Base-by-base conservation (phyloP, 2,797 vertebrate genomes). In the Lagorchestes hirsutus region DNA sequence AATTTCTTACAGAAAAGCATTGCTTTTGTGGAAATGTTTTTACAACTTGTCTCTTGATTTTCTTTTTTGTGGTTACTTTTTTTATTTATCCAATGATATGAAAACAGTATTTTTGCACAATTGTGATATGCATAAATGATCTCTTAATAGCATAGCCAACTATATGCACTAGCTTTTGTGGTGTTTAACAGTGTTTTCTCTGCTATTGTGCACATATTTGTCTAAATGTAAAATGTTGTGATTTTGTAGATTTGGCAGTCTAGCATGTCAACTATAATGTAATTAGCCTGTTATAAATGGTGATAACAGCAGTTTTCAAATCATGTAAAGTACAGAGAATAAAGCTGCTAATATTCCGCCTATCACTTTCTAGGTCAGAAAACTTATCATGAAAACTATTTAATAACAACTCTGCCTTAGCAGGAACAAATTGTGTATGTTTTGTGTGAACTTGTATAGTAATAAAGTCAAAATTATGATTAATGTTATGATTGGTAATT, bases 381-480 rank as follows among this genome's bases (percentile, higher is more conserved):
- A 91, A 55, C 95, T 96, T 98, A 91, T 96, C 95, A 4, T 50
- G 91, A 97, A 96, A 97, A 97, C 93, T 55, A 24, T 96, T 95
- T 95, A 95, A 92, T 18, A 74, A 96, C 96, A 98, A 97, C 93
- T 97, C 27, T 97, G 96, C 97, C 97, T 98, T 97, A 97, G 98
- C 98, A 90, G 96, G 98, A 98, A 97, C 95, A 94, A 92, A 58
- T 67, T 92, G 58, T 98, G 96, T 99, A 92, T 98, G 98, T 99
- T 98, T 96, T 98, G 98, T 99, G 99, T 98, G 98, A 99, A 98
- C 92, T 93, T 98, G 98, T 99, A 99, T 98, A 98, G 98, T 97
- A 99, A 99, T 99, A 99, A 99, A 99, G 97, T 98, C 96, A 97
- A 98, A 97, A 96, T 96, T 97, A 97, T 96, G 74, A 97, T 54